Evolutionary conservation across 2,797 vertebrate species (phyloP).

Genomic region (Bovichtus diacanthus): DNA sequence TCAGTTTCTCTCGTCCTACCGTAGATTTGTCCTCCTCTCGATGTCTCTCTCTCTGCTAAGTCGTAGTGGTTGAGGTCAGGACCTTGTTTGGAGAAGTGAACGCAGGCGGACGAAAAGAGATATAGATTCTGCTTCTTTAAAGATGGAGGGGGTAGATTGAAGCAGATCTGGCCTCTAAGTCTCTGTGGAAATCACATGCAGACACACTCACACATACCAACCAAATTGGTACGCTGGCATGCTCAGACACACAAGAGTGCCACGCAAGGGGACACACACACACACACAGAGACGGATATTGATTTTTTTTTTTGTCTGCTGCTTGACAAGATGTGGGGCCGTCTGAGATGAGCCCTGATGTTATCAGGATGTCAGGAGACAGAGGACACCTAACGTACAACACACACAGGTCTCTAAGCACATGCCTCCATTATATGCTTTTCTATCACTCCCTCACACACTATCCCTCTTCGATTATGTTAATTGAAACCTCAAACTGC

Average conservation of each 20-base stretch:
- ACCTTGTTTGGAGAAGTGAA: slow-evolving; percentile 22
- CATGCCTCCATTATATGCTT: not conserved
- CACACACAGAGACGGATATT: slow-evolving; percentile 37
- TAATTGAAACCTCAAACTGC: slow-evolving; percentile 19
- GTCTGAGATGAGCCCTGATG: slow-evolving; percentile 46
- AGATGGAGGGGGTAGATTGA: slow-evolving; percentile 15
- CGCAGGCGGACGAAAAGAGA: not conserved
- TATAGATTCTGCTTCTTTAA: slow-evolving; percentile 12
- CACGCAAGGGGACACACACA: slow-evolving; percentile 7
- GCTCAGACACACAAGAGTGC: slow-evolving; percentile 20
- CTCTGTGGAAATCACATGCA: slow-evolving; percentile 43
- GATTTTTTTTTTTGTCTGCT: slow-evolving; percentile 51
- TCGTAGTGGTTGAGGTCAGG: not conserved
- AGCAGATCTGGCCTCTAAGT: slow-evolving; percentile 20
- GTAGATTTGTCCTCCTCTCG: not conserved
- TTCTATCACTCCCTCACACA: not conserved
- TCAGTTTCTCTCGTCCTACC: not conserved
- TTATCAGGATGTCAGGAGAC: slow-evolving; percentile 44
- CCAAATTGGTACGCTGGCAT: slow-evolving; percentile 31
- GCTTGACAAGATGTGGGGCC: slow-evolving; percentile 41
- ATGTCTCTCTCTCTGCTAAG: not conserved
- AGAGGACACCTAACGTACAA: slow-evolving; percentile 27
- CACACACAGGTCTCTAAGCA: slow-evolving; percentile 11
- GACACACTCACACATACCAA: not conserved
- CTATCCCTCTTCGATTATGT: slow-evolving; percentile 16